Evolutionary conservation across 2,888 invertebrate genomes (phyloP).

Genomic region (Glyphotaelius pellucidus): DNA sequence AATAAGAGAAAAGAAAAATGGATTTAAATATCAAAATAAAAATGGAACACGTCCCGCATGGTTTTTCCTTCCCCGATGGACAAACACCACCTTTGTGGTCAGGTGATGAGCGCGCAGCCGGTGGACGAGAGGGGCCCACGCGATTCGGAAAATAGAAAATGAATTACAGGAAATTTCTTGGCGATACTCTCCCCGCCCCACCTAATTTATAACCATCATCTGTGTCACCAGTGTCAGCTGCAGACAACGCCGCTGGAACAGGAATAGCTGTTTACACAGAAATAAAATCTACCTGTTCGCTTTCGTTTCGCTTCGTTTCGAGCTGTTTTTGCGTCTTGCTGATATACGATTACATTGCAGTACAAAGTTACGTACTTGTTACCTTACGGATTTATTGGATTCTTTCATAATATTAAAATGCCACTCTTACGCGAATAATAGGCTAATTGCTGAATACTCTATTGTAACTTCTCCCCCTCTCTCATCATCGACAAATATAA

Average conservation of each 20-base stretch:
- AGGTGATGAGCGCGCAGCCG: slow-evolving; percentile 14
- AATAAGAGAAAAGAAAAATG: too few species aligned
- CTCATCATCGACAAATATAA: background rate
- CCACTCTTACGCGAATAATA: background rate
- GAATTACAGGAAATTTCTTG: slow-evolving; percentile 51
- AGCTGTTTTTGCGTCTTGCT: background rate
- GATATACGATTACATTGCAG: background rate
- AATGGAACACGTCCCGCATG: background rate
- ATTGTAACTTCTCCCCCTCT: background rate
- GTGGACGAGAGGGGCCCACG: slow-evolving; percentile 61
- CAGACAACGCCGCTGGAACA: background rate
- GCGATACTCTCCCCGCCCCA: slow-evolving; percentile 22
- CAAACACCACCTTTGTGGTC: slow-evolving; percentile 15
- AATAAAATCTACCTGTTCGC: background rate
- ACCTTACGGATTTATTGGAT: background rate
- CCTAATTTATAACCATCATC: slow-evolving; percentile 40
- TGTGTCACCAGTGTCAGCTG: slow-evolving; percentile 32
- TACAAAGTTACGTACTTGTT: too few species aligned
- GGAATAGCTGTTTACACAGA: background rate
- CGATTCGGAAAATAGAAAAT: slow-evolving; percentile 45
- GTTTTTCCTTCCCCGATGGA: background rate
- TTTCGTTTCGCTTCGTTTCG: background rate
- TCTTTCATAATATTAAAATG: background rate
- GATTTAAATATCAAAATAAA: background rate
- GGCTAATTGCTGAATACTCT: background rate